Conservation (phyloP, 2,113 vertebrate species). For the Apaloderma vittatum region DNA sequence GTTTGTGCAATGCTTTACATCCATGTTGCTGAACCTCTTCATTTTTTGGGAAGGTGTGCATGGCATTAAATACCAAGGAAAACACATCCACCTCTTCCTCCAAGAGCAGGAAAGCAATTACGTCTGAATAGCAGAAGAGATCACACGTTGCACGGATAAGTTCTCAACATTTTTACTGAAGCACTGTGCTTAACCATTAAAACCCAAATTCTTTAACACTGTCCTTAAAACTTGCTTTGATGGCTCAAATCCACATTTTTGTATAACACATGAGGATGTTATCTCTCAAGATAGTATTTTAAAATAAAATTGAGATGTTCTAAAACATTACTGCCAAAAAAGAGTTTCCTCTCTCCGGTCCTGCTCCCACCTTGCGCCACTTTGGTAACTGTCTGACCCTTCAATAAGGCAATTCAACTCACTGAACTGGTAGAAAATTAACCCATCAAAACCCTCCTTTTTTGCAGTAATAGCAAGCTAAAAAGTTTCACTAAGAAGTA, state of each 20-base stretch:
- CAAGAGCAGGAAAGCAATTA: slow-evolving; percentile 86
- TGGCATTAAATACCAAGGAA: slow-evolving; percentile 86
- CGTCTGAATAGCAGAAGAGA: slow-evolving; percentile 70
- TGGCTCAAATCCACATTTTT: neutral
- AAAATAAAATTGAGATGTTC: neutral
- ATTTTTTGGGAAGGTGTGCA: slow-evolving; percentile 85
- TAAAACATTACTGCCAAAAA: neutral
- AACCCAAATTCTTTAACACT: neutral
- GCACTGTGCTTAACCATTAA: neutral
- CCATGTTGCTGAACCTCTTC: slow-evolving; percentile 91
- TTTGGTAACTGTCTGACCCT: neutral
- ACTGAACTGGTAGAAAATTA: neutral
- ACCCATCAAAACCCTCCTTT: neutral
- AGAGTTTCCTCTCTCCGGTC: neutral
- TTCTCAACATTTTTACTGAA: neutral
- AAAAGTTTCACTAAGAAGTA: neutral
- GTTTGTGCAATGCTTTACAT: slow-evolving; percentile 85
- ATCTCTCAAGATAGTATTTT: neutral
- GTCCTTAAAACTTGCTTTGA: neutral
- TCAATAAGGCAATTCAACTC: neutral
- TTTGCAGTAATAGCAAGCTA: neutral
- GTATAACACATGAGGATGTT: neutral
- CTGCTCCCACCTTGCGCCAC: neutral
- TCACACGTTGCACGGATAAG: neutral
- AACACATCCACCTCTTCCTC: slow-evolving; percentile 93